A percentile compares a stretch with the other conserved stretches of the same genome.
phyloP scores from a whole-genome alignment of 2,797 vertebrate species.

The Hapalemur alaotrensis region DNA sequence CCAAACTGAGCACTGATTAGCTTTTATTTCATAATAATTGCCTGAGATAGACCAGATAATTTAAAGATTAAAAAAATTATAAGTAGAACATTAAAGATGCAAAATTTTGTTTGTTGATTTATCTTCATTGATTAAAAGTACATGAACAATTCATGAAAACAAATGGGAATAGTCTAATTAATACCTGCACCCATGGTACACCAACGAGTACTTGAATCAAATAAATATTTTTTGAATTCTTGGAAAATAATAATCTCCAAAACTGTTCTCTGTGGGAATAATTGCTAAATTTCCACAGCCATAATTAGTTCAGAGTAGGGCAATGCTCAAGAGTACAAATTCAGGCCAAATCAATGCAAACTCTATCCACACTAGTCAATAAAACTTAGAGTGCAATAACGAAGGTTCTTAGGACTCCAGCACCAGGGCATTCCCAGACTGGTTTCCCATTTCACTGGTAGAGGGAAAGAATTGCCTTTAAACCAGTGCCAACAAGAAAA shows the following conservation, averaged over 20 bases:
- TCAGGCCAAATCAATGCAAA: background rate
- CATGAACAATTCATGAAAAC: background rate
- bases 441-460: background rate
- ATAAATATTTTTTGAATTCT: background rate
- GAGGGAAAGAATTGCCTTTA: background rate
- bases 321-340: background rate
- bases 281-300: background rate
- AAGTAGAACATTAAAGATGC: background rate
- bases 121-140: background rate
- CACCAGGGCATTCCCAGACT: background rate
- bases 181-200: background rate
- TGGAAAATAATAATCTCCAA: background rate
- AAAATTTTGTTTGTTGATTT: background rate
- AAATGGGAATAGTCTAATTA: background rate
- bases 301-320: background rate
- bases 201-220: background rate
- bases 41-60: background rate
- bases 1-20: background rate
- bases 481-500: background rate
- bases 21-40: slow-evolving; percentile 43
- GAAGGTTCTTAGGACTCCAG: background rate
- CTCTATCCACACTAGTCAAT: background rate
- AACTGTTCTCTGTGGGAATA: background rate
- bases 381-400: background rate
- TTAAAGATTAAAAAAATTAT: background rate